Conservation (phyloP, 1,140 invertebrate genomes). For the Calosoma granatense region DNA sequence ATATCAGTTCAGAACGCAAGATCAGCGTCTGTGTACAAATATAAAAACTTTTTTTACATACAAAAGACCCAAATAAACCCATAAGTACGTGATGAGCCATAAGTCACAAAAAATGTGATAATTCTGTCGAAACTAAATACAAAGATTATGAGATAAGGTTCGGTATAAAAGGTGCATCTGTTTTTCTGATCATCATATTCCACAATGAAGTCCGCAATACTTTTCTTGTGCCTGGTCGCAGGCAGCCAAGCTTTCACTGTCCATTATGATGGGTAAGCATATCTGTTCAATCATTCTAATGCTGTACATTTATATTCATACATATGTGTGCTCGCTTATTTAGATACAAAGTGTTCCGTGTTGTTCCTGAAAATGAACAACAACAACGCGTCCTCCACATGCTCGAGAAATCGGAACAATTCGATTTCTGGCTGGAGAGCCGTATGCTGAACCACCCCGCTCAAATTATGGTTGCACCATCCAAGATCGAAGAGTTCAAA, state of each 20-base stretch:
- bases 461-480: not conserved
- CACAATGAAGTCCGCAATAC: too few species aligned
- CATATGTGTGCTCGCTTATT: not conserved
- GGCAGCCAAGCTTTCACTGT: not conserved
- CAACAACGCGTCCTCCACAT: not conserved
- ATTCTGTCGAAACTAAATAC: too few species aligned
- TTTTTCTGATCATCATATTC: too few species aligned
- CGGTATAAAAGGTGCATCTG: too few species aligned
- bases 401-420: not conserved
- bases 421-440: not conserved
- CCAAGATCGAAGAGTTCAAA: not conserved
- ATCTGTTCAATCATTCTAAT: not conserved
- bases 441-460: not conserved
- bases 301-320: not conserved
- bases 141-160: too few species aligned
- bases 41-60: too few species aligned
- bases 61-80: too few species aligned
- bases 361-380: not conserved
- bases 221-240: not conserved
- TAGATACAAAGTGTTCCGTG: slow-evolving; percentile 7
- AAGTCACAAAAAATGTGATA: too few species aligned
- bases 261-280: not conserved
- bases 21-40: too few species aligned
- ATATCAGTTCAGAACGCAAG: too few species aligned
- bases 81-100: too few species aligned